Percentiles rank a stretch among this genome's conserved stretches.
phyloP scores from a whole-genome alignment of 2,797 vertebrate species.

The Paedocypris micromegethes region DNA sequence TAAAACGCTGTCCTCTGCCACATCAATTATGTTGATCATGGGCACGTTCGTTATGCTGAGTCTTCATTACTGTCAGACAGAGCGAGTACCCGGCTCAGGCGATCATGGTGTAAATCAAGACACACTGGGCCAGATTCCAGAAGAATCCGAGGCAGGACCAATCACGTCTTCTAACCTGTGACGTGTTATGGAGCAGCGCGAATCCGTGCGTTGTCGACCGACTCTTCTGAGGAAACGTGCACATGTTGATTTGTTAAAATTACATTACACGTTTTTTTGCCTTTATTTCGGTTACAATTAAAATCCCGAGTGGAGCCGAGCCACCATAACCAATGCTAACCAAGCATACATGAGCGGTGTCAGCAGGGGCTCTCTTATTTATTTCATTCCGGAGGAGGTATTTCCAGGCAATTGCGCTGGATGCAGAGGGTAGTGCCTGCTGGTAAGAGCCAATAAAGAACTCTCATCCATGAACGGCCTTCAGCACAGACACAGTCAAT shows the following conservation, averaged over 20 bases:
- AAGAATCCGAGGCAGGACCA: constrained; percentile 2
- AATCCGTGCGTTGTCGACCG: background rate
- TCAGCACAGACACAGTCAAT: constrained; percentile 80
- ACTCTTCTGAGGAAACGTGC: too few relatives aligned
- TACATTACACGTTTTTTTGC: constrained; percentile 18
- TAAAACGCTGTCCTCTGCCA: constrained; percentile 63
- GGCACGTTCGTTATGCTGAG: constrained; percentile 79
- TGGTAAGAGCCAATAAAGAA: constrained; percentile 78
- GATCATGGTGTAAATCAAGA: constrained; percentile 24
- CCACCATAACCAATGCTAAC: constrained; percentile 18
- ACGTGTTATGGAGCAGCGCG: background rate
- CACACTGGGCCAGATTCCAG: constrained; percentile 29
- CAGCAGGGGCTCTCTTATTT: constrained; percentile 43
- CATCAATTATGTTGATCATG: constrained; percentile 84
- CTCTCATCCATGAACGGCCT: constrained; percentile 80
- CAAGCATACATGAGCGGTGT: constrained; percentile 30
- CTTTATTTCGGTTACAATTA: constrained; percentile 58
- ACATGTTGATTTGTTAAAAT: too few relatives aligned
- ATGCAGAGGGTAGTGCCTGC: constrained; percentile 66
- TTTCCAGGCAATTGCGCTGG: constrained; percentile 74
- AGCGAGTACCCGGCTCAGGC: constrained; percentile 75
- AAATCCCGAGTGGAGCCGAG: constrained; percentile 15
- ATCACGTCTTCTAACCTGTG: constrained; percentile 15
- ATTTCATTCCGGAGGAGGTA: constrained; percentile 48
- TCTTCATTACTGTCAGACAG: constrained; percentile 80